Evolutionary conservation across 1,140 invertebrate genomes (phyloP).

Genomic region (Oryctes rhinoceros): DNA sequence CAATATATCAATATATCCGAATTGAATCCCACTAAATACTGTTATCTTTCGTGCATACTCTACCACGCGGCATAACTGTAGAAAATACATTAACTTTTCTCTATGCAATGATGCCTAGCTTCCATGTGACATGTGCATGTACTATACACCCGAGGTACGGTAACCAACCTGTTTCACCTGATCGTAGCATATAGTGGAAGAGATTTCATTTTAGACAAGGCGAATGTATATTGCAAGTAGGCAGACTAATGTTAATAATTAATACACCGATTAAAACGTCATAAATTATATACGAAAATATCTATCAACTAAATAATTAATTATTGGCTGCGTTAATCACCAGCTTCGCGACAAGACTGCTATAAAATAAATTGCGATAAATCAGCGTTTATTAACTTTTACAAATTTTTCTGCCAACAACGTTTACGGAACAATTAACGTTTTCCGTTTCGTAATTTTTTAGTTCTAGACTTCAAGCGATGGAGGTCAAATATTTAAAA

Average conservation of each 20-base stretch:
- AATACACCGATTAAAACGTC: not conserved
- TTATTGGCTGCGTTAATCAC: not conserved
- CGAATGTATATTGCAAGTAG: not conserved
- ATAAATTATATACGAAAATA: conserved; percentile 8
- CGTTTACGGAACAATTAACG: not conserved
- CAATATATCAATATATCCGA: conserved; percentile 11
- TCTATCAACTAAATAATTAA: not conserved
- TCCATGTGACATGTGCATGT: not conserved
- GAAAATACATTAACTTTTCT: too few species aligned
- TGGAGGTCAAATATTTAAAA: not conserved
- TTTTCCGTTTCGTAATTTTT: not conserved
- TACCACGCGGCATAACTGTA: not conserved
- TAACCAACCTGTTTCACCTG: not conserved
- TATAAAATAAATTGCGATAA: not conserved
- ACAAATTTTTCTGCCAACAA: not conserved
- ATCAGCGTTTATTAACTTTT: not conserved
- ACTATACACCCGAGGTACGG: not conserved
- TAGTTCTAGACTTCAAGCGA: not conserved
- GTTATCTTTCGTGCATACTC: conserved; percentile 2
- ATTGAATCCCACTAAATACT: not conserved
- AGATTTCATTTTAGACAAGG: not conserved
- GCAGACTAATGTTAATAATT: not conserved
- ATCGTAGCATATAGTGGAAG: not conserved
- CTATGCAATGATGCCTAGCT: not conserved
- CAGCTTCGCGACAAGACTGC: not conserved